These are phyloP conservation scores for Cacoxenus indagator DNA, from an alignment of 2,888 invertebrate genomes.

Conservation along the genomic window DNA sequence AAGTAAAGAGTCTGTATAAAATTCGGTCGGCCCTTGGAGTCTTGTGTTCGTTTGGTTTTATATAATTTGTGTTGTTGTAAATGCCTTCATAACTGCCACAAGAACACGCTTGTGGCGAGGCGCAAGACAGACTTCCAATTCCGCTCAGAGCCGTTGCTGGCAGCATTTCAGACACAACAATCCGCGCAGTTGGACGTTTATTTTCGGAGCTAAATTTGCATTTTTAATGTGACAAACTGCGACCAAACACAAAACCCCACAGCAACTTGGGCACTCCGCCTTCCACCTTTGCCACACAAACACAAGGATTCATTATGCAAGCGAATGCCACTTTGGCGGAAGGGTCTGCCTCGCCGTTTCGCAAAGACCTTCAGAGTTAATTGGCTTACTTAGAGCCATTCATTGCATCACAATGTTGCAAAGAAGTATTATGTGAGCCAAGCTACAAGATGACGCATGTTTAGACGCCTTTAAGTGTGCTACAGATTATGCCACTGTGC, in stretches of 20 bases:
- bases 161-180: not conserved
- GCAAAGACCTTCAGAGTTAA: not conserved
- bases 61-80: slow-evolving; percentile 16
- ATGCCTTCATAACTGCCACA: slow-evolving; percentile 8
- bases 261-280: not conserved
- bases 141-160: not conserved
- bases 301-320: slow-evolving; percentile 16
- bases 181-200: not conserved
- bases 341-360: not conserved
- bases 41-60: too few relatives aligned
- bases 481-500: not conserved
- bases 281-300: not conserved
- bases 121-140: not conserved
- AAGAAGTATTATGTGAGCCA: not conserved
- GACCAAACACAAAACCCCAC: not conserved
- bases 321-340: slow-evolving; percentile 12
- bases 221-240: slow-evolving; percentile 19
- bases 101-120: not conserved
- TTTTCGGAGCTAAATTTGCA: slow-evolving; percentile 18
- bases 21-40: not conserved
- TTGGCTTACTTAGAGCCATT: not conserved
- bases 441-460: not conserved
- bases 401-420: not conserved
- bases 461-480: not conserved
- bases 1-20: too few relatives aligned